These are phyloP conservation scores for Episyrphus balteatus DNA, from an alignment of 1,140 invertebrate genomes.

Conservation along the genomic window DNA sequence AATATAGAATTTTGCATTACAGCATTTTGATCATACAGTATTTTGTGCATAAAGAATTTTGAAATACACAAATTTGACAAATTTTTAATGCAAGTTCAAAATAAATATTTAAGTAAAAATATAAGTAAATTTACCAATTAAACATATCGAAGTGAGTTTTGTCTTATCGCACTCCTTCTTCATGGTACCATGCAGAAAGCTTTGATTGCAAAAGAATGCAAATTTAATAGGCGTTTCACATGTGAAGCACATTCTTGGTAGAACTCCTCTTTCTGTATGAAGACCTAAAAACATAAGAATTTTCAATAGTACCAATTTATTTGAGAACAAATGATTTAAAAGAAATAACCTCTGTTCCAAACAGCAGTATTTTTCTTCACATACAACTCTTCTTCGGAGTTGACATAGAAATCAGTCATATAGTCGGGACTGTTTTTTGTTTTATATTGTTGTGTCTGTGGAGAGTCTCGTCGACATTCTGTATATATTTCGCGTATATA, in stretches of 20 bases:
- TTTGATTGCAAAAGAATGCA: constrained; percentile 56
- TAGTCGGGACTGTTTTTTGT: constrained; percentile 6
- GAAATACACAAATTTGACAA: too few relatives aligned
- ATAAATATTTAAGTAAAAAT: background rate
- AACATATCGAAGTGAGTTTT: constrained; percentile 24
- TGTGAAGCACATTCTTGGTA: constrained; percentile 61
- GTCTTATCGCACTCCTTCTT: constrained; percentile 16
- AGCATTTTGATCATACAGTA: too few relatives aligned
- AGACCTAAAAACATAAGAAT: constrained; percentile 11
- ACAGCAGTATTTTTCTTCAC: constrained; percentile 72
- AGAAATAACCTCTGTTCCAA: constrained; percentile 56
- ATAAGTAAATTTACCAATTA: constrained; percentile 14
- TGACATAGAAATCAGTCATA: constrained; percentile 31
- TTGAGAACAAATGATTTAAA: background rate
- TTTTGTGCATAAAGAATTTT: too few relatives aligned
- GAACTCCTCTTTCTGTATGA: constrained; percentile 22
- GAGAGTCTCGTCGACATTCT: constrained; percentile 16
- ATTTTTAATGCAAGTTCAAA: too few relatives aligned
- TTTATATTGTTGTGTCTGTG: constrained; percentile 14
- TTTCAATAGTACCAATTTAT: background rate
- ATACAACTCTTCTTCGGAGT: constrained; percentile 79
- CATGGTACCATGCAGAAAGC: constrained; percentile 1
- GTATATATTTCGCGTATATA: constrained; percentile 44
- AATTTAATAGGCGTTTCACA: constrained; percentile 68
- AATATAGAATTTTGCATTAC: too few relatives aligned